These are phyloP conservation scores for Cryptocheilus praepositus DNA, from an alignment of 2,888 invertebrate genomes.

Conservation along the genomic window DNA sequence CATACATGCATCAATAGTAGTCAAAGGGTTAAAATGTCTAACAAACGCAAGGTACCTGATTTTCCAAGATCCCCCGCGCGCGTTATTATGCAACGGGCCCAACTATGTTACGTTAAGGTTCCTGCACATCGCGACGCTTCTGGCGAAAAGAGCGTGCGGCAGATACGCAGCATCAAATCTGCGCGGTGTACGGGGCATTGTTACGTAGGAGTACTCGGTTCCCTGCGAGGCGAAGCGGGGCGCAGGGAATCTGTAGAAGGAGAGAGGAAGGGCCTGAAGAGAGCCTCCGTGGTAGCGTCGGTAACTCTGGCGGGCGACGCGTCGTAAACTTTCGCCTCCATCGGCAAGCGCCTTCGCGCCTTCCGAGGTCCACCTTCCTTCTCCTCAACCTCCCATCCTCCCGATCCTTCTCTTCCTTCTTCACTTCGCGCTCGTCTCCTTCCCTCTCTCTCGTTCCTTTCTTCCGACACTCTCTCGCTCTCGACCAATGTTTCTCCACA, in stretches of 20 bases:
- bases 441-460: slow-evolving; percentile 30
- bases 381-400: slow-evolving; percentile 33
- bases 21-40: no score
- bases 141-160: slow-evolving; percentile 12
- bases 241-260: slow-evolving; percentile 13
- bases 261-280: slow-evolving; percentile 39
- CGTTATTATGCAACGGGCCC: no score
- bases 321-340: slow-evolving; percentile 72
- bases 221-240: slow-evolving; percentile 14
- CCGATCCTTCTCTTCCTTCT: slow-evolving; percentile 34
- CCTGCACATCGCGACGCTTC: no score
- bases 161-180: slow-evolving; percentile 10
- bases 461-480: slow-evolving; percentile 30
- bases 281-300: slow-evolving; percentile 68
- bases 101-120: no score
- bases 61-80: no score
- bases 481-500: no score
- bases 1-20: no score
- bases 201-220: slow-evolving; percentile 54
- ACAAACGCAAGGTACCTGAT: no score
- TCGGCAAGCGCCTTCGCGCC: slow-evolving; percentile 66
- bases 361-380: slow-evolving; percentile 53
- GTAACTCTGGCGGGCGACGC: slow-evolving; percentile 69
- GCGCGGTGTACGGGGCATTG: slow-evolving; percentile 52
- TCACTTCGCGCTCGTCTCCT: slow-evolving; percentile 22